Base-by-base conservation (phyloP, 2,888 invertebrate species). In the Therioaphis trifolii region DNA sequence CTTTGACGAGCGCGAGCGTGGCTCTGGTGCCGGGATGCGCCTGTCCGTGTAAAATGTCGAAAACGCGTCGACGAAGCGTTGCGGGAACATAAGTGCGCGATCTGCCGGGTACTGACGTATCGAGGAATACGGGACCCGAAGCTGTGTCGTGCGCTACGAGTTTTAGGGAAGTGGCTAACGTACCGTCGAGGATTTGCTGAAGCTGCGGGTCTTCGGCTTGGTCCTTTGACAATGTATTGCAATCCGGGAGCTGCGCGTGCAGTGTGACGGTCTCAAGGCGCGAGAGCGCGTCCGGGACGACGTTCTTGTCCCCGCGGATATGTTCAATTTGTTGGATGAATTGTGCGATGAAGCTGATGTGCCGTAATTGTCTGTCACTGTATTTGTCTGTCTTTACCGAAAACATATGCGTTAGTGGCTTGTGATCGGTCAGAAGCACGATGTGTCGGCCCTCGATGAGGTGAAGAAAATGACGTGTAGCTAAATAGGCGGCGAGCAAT, bases 1-100 rank as follows among this genome's bases (percentile, higher is more conserved):
- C 46, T 24, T 69, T 63, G 1, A 86, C 15, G 0, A 85, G 35
- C 74, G 84, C 0, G 52, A 35, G 0, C n/a, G 86, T 86, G 2
- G 85, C 84, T 40, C 85, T 76, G 12, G 77, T 78, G 63, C 86
- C 86, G 0, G 86, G 86, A 63, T 86, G 86, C 0, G 86, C 85
- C 7, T 86, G 84, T 15, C 69, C 49, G 63, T 87, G 87, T 0
- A 87, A 18, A 2, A 15, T 27, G 14, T 87, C 46, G 75, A 87
- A 86, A 1, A 85, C 85, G n/a, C 11, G 75, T 43, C 77, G 63
- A 14, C 87, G 84, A 2, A 87, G 85, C 9, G 14, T 0, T 4
- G 46, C 14, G 11, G 87, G 86, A 1, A 87, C 68, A 55, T 85
- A 85, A n/a, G 18, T 35, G 4, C 29, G 55, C 15, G 24, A n/a